phyloP scores from a whole-genome alignment of 2,113 vertebrate species.

The Stigmatopora argus region DNA sequence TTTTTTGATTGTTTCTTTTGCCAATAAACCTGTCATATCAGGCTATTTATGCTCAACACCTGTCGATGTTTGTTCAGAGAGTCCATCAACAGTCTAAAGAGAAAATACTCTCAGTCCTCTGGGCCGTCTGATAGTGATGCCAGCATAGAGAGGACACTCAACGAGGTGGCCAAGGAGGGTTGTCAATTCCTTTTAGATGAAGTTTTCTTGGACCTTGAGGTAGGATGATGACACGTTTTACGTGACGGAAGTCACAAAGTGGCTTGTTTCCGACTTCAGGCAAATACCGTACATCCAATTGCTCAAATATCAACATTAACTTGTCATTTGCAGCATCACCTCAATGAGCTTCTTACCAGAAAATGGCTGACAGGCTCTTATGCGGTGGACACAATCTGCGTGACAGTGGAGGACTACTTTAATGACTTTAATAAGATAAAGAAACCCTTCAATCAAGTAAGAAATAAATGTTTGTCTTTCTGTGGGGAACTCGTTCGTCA shows the following conservation, averaged over 20 bases:
- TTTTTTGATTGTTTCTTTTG: background rate
- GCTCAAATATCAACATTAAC: background rate
- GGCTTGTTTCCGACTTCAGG: background rate
- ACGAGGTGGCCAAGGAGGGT: slow-evolving; percentile 86
- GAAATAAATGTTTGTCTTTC: background rate
- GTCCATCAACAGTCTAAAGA: slow-evolving; percentile 91
- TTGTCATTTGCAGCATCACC: slow-evolving; percentile 78
- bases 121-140: slow-evolving; percentile 77
- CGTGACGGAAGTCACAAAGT: background rate
- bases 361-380: slow-evolving; percentile 90
- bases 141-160: slow-evolving; percentile 79
- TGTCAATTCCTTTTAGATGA: slow-evolving; percentile 89
- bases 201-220: slow-evolving; percentile 95
- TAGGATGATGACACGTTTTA: slow-evolving; percentile 43
- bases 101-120: slow-evolving; percentile 80
- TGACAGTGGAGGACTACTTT: slow-evolving; percentile 97
- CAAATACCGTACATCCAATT: background rate
- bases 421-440: slow-evolving; percentile 97
- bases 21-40: background rate
- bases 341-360: slow-evolving; percentile 87
- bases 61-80: slow-evolving; percentile 69
- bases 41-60: background rate
- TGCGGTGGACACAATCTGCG: slow-evolving; percentile 93
- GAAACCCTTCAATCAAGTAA: slow-evolving; percentile 90
- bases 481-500: background rate